Evolutionary conservation across 2,888 invertebrate genomes (phyloP), one percentile per base, ranked within the genome.

Genomic region (Lobophora halterata): DNA sequence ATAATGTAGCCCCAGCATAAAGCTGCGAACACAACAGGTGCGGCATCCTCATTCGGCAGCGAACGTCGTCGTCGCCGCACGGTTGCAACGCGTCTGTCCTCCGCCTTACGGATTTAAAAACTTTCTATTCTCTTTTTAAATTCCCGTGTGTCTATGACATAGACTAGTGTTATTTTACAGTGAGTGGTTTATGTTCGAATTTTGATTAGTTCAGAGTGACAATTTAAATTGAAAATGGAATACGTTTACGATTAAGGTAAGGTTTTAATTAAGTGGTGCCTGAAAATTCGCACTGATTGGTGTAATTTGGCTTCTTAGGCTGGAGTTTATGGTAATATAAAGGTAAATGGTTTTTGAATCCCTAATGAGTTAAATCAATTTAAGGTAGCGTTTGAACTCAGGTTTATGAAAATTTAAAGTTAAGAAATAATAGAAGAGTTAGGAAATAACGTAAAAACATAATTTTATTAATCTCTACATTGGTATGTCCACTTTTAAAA

Each of bases 21-120:
- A 52, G 60, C 58, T 55, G 56, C 25, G 55, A 58, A 71, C 42
- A 74, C 80, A 80, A 80, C 81, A 81, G 82, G 81, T 81, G 81
- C 36, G 31, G 28, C 5, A 17, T 36, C 23, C 20, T 33, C 76
- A 79, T 75, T 77, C 73, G 69, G 71, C 71, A 65, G 53, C 57
- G 58, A 53, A 43, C 66, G 63, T 61, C 71, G 70, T 43, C 46
- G 52, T 46, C 54, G 67, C 51, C 71, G 71, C 71, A 69, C 77
- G 80, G 41, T 19, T 45, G 26, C 6, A 58, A 36, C 49, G 40
- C 44, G 50, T 30, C 32, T 23, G 3, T 11, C 33, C 32, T 34
- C 28, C 46, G 25, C 46, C 28, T 12, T 41, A 41, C 57, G 61
- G 57, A 55, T 57, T 57, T 45, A 46, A 37, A 43, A 47, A 51